Conservation (phyloP, 2,888 invertebrate species). For the Aphidoletes aphidimyza region DNA sequence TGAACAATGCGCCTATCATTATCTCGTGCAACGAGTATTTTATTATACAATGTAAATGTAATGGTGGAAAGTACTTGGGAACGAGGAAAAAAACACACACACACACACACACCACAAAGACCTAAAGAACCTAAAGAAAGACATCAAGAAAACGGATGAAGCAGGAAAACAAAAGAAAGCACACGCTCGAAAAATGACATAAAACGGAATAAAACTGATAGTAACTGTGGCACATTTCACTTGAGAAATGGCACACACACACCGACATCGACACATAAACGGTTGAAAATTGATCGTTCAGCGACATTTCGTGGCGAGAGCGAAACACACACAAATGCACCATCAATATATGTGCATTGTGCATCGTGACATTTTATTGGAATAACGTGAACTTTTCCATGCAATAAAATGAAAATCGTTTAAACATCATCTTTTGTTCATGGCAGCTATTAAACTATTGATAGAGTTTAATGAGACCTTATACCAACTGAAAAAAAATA, state of each 20-base stretch:
- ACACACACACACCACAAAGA: no score
- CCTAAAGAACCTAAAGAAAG: neutral
- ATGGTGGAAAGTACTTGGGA: neutral
- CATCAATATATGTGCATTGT: neutral
- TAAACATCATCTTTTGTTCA: neutral
- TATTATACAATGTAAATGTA: conserved; percentile 2
- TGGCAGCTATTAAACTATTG: neutral
- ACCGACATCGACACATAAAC: no score
- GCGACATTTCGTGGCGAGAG: neutral
- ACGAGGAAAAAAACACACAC: neutral
- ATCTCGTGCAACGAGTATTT: neutral
- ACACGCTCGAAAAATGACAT: neutral
- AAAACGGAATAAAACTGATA: neutral
- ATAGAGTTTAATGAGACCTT: neutral
- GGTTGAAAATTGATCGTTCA: conserved; percentile 7
- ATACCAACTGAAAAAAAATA: neutral
- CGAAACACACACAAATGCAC: neutral
- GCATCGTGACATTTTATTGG: neutral
- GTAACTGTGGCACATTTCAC: conserved; percentile 9
- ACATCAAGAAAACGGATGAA: neutral
- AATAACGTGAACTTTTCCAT: conserved; percentile 15
- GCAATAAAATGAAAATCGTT: neutral
- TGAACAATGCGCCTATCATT: conserved; percentile 21
- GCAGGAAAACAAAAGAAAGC: neutral
- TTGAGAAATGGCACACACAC: neutral